Base-by-base conservation (phyloP, 2,888 invertebrate species). In the Endomychus coccineus region DNA sequence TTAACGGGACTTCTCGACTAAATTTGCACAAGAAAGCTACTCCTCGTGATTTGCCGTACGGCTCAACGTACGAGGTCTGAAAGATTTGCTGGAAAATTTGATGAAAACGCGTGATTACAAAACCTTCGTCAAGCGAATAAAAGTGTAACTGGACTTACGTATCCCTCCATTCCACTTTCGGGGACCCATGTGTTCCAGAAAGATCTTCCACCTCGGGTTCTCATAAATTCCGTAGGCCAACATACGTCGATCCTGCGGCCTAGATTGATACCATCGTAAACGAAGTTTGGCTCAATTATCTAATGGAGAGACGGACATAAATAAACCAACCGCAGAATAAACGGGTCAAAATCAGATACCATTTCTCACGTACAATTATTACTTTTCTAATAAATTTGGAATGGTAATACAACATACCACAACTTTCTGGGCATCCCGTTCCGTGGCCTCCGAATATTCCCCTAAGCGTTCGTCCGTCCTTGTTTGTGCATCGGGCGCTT, bases 151-250 rank as follows among this genome's bases (percentile, higher is more conserved):
- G 29, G 13, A 48, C 69, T 64, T 48, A 87, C 82, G 60, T 78
- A 74, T 42, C 95, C 95, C 54, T 91, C 90, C 91, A 94, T 92
- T 6, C 94, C 94, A 9, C 81, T 78, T 47, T 80, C 75, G 0
- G 95, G 94, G 44, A 83, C 75, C 94, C 95, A 95, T 51, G 82
- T 79, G 46, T 81, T 79, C 96, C 95, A 96, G 50, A 78, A 80
- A 28, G 84, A 83, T 45, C 89, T 73, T 0, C 95, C 94, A 0
- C 95, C 95, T 46, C 83, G 74, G 42, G 79, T 78, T 35, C 91
- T 69, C 83, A 91, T 89, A 33, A 78, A 76, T 60, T 94, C 92
- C 50, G 83, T 83, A 0, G 96, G 96, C 96, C 96, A 97, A 49
- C 81, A 78, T n/a, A 95, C 92, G 56, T 94, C 94, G 40, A 92